Conservation (phyloP, 1,140 invertebrate genomes). For the Megathymus violae region DNA sequence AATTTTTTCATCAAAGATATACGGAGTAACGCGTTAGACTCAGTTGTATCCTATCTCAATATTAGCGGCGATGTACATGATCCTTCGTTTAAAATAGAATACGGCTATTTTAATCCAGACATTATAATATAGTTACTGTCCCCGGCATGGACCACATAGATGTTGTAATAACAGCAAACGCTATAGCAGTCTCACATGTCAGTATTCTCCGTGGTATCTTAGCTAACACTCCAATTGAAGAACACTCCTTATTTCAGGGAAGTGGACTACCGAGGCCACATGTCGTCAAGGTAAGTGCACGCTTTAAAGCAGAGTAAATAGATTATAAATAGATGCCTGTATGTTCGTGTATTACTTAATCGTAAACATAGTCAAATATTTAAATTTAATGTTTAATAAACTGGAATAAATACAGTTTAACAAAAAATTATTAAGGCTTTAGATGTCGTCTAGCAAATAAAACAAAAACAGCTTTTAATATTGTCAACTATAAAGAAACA, state of each 20-base stretch:
- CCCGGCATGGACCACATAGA: constrained; percentile 71
- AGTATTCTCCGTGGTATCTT: constrained; percentile 17
- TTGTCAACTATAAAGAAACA: constrained; percentile 29
- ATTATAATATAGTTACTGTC: constrained; percentile 70
- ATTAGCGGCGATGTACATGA: too few relatives aligned
- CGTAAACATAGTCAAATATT: background rate
- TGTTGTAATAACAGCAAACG: constrained; percentile 73
- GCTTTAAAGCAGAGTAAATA: constrained; percentile 49
- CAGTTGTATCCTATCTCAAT: too few relatives aligned
- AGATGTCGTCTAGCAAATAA: constrained; percentile 41
- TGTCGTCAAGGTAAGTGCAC: constrained; percentile 74
- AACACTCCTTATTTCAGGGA: constrained; percentile 73
- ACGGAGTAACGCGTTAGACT: too few relatives aligned
- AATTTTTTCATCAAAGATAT: too few relatives aligned
- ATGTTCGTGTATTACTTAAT: constrained; percentile 12
- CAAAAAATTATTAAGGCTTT: constrained; percentile 34
- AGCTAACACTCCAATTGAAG: constrained; percentile 51
- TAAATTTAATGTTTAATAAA: constrained; percentile 3
- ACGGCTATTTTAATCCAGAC: constrained; percentile 38
- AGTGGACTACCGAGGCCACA: constrained; percentile 72
- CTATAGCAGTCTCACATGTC: constrained; percentile 53
- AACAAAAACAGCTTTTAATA: constrained; percentile 46
- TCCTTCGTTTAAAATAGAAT: background rate
- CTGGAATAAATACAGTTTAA: background rate
- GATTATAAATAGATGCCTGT: constrained; percentile 21